phyloP scores from a whole-genome alignment of 2,113 vertebrate genomes.

The Tragulus kanchil region DNA sequence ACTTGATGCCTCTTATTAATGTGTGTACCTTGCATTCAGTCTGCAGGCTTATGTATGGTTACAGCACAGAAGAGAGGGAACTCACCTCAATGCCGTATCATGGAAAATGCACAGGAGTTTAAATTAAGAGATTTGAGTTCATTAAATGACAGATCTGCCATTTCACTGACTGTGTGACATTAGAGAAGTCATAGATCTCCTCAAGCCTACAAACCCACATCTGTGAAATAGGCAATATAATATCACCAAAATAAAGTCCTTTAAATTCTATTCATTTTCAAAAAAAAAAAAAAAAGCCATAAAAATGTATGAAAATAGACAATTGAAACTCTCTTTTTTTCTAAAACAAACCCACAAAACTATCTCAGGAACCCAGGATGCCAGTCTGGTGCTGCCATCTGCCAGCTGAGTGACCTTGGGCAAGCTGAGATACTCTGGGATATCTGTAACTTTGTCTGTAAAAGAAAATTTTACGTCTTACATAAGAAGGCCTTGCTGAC shows the following conservation, averaged over 20 bases:
- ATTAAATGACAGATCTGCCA: background rate
- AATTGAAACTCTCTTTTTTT: background rate
- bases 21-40: background rate
- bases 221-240: background rate
- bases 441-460: background rate
- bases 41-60: background rate
- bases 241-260: background rate
- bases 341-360: slow-evolving; percentile 46
- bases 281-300: background rate
- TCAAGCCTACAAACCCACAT: background rate
- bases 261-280: background rate
- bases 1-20: background rate
- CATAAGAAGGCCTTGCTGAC: background rate
- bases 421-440: background rate
- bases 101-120: background rate
- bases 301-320: slow-evolving; percentile 33
- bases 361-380: background rate
- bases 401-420: background rate
- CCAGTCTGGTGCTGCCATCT: background rate
- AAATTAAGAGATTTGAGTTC: background rate
- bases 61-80: background rate
- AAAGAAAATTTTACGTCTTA: background rate
- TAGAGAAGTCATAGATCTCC: background rate
- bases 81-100: background rate
- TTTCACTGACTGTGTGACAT: background rate